A percentile compares a stretch with the other conserved stretches of the same genome.
These are phyloP conservation scores for Hemistola chrysoprasaria DNA, from an alignment of 2,888 invertebrate genomes.

Conservation along the genomic window DNA sequence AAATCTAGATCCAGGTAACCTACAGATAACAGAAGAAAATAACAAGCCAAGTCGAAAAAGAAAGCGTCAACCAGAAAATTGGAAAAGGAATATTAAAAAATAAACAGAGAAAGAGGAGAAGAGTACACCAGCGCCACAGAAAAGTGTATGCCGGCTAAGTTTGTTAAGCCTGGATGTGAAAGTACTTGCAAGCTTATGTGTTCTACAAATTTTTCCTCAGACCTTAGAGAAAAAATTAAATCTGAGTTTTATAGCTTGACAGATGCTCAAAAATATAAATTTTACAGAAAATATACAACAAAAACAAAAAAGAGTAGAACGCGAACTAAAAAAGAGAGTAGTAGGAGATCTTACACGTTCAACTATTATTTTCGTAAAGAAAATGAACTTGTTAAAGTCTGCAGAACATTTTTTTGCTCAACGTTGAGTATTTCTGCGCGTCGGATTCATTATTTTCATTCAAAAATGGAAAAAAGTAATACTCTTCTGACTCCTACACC, in stretches of 20 bases:
- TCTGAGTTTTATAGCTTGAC: slow-evolving; percentile 18
- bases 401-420: slow-evolving; percentile 17
- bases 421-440: slow-evolving; percentile 15
- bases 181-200: slow-evolving; percentile 15
- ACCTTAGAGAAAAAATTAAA: slow-evolving; percentile 9
- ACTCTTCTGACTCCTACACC: slow-evolving; percentile 10
- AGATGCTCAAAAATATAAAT: slow-evolving; percentile 22
- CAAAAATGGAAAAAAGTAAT: slow-evolving; percentile 12
- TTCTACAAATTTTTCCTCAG: slow-evolving; percentile 14
- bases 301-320: slow-evolving; percentile 11
- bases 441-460: slow-evolving; percentile 15
- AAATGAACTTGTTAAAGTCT: slow-evolving; percentile 13
- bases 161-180: slow-evolving; percentile 17
- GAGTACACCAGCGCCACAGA: slow-evolving; percentile 12
- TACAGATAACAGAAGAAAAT: slow-evolving; percentile 2
- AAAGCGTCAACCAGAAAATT: slow-evolving; percentile 9
- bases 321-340: slow-evolving; percentile 6
- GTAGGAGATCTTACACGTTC: slow-evolving; percentile 7
- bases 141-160: slow-evolving; percentile 7
- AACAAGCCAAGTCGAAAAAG: slow-evolving; percentile 11
- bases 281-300: slow-evolving; percentile 13
- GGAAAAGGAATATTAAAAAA: slow-evolving; percentile 14
- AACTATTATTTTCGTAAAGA: slow-evolving; percentile 11
- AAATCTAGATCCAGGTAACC: background rate
- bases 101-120: slow-evolving; percentile 12